A percentile compares a stretch with the other conserved stretches of the same genome.
These are phyloP conservation scores for Drosophila bipectinata DNA, from an alignment of 1,140 invertebrate species.

Conservation along the genomic window DNA sequence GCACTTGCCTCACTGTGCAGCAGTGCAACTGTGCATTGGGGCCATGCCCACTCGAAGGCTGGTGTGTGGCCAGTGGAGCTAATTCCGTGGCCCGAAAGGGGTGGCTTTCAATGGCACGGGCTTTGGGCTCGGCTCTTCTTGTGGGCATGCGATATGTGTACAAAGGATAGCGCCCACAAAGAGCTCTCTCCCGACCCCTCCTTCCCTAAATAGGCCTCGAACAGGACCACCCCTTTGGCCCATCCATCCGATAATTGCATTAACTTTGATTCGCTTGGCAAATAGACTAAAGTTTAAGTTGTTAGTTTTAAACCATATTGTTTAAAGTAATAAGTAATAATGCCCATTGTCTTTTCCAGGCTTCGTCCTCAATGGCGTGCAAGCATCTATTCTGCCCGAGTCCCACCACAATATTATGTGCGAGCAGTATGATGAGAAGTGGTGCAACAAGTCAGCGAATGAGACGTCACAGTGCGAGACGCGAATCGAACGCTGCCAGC, in stretches of 20 bases:
- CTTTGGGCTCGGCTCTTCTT: conserved; percentile 16
- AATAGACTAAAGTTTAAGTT: too few species aligned
- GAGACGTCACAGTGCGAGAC: conserved; percentile 40
- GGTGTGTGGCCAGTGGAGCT: conserved; percentile 69
- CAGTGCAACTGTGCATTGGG: conserved; percentile 53
- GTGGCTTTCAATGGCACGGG: conserved; percentile 50
- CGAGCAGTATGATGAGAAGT: conserved; percentile 72
- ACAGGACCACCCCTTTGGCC: conserved; percentile 1
- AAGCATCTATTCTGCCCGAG: conserved; percentile 66
- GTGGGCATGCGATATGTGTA: conserved; percentile 54
- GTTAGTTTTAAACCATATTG: too few species aligned
- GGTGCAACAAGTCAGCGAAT: conserved; percentile 36
- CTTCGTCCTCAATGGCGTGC: conserved; percentile 20
- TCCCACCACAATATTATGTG: conserved; percentile 68
- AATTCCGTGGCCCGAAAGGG: conserved; percentile 70
- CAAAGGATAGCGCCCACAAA: conserved; percentile 56
- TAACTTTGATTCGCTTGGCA: conserved; percentile 24
- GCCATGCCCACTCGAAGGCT: conserved; percentile 66
- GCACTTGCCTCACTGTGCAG: conserved; percentile 23
- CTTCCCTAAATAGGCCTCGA: conserved; percentile 17
- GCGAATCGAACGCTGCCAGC: conserved; percentile 58
- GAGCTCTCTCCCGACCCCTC: conserved; percentile 4
- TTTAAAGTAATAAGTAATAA: too few species aligned
- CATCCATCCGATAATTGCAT: conserved; percentile 36
- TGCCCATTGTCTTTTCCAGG: conserved; percentile 10